A percentile compares a stretch with the other conserved stretches of the same genome.
Conservation (phyloP, 2,888 invertebrate genomes). For the Charanyca ferruginea region DNA sequence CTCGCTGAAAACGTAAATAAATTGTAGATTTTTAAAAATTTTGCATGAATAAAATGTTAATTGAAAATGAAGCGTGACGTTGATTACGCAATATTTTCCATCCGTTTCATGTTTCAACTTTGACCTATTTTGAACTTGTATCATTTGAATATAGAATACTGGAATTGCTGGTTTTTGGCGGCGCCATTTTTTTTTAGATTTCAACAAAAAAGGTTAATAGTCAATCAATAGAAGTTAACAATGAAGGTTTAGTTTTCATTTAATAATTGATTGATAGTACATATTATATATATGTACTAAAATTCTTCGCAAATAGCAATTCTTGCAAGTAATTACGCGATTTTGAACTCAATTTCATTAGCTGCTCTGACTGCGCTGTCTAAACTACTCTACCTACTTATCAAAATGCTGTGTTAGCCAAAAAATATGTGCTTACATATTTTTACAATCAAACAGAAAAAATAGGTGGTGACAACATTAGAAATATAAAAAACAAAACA, state of each 20-base stretch:
- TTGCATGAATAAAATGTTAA: slow-evolving; percentile 16
- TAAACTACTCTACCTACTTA: no score
- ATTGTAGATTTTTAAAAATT: slow-evolving; percentile 3
- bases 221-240: not conserved
- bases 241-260: not conserved
- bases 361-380: no score
- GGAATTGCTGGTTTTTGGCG: not conserved
- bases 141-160: slow-evolving; percentile 32
- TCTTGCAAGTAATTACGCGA: no score
- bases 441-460: no score
- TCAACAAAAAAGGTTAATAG: slow-evolving; percentile 8
- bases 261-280: no score
- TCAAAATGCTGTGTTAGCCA: no score
- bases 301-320: no score
- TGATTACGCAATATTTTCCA: not conserved
- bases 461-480: no score
- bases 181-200: not conserved
- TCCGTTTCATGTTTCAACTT: slow-evolving; percentile 31
- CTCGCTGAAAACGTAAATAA: slow-evolving; percentile 50
- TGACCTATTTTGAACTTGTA: slow-evolving; percentile 23
- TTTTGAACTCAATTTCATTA: no score
- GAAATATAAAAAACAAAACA: no score
- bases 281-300: no score
- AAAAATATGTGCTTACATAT: no score
- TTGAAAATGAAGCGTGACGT: slow-evolving; percentile 3